Percentiles rank a stretch among this genome's conserved stretches.
phyloP scores from a whole-genome alignment of 2,888 invertebrate genomes.

The Keiferia lycopersicella region DNA sequence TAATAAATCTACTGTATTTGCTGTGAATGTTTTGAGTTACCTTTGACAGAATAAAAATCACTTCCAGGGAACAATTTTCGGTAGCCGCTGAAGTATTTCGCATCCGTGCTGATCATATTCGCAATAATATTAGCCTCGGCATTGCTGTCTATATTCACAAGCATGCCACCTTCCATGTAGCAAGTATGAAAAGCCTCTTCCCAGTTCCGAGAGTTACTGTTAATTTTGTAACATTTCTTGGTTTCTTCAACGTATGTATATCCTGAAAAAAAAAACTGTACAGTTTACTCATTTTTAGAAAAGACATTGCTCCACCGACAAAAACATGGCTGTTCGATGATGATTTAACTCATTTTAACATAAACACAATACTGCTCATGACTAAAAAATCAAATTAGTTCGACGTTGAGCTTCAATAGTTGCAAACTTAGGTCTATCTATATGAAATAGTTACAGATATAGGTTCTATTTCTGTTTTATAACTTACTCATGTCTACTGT shows the following conservation, averaged over 20 bases:
- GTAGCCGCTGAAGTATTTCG: neutral
- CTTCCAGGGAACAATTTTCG: neutral
- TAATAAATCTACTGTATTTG: too few species aligned
- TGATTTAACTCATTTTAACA: too few species aligned
- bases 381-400: too few species aligned
- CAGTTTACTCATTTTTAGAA: too few species aligned
- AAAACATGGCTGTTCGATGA: too few species aligned
- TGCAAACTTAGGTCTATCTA: too few species aligned
- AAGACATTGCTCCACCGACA: too few species aligned
- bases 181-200: slow-evolving; percentile 38
- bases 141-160: slow-evolving; percentile 31
- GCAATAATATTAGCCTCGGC: slow-evolving; percentile 30
- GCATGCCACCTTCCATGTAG: slow-evolving; percentile 39
- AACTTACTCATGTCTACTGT: slow-evolving; percentile 41
- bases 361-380: too few species aligned
- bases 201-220: slow-evolving; percentile 35
- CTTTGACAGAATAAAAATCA: slow-evolving; percentile 15
- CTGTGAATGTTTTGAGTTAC: too few species aligned
- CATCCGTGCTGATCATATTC: neutral
- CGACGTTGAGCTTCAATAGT: too few species aligned
- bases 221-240: slow-evolving; percentile 40
- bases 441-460: too few species aligned
- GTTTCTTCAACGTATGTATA: slow-evolving; percentile 35
- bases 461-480: too few species aligned
- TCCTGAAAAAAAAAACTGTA: slow-evolving; percentile 34